These are phyloP conservation scores for Notarius lentiginosus DNA, from an alignment of 2,113 vertebrate species.

Conservation along the genomic window DNA sequence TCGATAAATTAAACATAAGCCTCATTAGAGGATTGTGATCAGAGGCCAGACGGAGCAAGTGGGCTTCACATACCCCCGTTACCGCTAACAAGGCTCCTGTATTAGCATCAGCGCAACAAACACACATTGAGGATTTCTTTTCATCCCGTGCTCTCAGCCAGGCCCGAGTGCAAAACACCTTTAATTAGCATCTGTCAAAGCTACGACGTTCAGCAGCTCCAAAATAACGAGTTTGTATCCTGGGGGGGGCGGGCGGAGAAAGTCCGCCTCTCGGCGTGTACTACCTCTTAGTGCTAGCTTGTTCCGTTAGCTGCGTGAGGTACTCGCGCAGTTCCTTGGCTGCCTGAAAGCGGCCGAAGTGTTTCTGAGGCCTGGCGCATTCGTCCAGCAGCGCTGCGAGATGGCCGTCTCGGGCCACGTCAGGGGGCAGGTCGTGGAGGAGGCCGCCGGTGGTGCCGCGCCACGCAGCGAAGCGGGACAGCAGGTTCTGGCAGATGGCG, in stretches of 20 bases:
- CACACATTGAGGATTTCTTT: not conserved
- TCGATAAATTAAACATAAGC: constrained; percentile 44
- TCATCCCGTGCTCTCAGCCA: constrained; percentile 35
- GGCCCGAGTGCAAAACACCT: constrained; percentile 43
- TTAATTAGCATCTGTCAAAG: constrained; percentile 36
- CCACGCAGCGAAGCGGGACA: constrained; percentile 92
- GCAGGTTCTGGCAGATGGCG: constrained; percentile 95
- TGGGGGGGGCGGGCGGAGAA: not conserved
- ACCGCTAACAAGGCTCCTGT: constrained; percentile 47
- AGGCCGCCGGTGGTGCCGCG: constrained; percentile 94
- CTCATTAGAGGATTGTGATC: constrained; percentile 21
- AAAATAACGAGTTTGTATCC: not conserved
- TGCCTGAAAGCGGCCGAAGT: constrained; percentile 89
- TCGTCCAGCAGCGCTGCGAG: constrained; percentile 91
- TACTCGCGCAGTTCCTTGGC: constrained; percentile 92
- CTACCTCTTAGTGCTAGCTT: constrained; percentile 46
- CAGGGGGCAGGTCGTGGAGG: constrained; percentile 89
- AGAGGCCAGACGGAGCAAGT: constrained; percentile 28
- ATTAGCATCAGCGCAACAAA: constrained; percentile 24
- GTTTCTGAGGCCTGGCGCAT: constrained; percentile 93
- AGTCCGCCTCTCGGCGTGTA: constrained; percentile 17
- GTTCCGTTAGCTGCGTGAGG: constrained; percentile 79
- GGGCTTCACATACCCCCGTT: constrained; percentile 49
- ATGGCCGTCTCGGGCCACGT: constrained; percentile 88
- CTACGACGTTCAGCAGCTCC: constrained; percentile 9